phyloP scores from a whole-genome alignment of 2,888 invertebrate species.

The Microdon myrmicae region DNA sequence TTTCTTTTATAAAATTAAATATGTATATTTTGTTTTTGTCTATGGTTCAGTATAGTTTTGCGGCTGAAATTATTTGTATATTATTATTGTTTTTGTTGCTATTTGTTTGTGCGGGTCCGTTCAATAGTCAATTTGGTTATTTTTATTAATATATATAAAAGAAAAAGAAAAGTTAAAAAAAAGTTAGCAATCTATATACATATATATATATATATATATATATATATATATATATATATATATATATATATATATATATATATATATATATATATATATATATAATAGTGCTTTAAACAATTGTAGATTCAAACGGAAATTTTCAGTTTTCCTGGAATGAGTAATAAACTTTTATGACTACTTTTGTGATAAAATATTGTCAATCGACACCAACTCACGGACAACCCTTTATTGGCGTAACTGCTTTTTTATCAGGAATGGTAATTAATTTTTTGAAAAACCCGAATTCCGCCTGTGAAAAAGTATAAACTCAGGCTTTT shows the following conservation, averaged over 20 bases:
- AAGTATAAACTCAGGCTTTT: too few relatives aligned
- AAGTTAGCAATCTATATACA: neutral
- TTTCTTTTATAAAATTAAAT: conserved; percentile 41
- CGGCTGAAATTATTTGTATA: conserved; percentile 14
- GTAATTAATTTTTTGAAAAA: too few relatives aligned
- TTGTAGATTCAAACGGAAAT: neutral
- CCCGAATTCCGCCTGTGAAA: too few relatives aligned
- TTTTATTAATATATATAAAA: neutral
- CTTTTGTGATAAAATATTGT: too few relatives aligned
- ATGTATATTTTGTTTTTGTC: conserved; percentile 23
- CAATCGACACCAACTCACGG: too few relatives aligned
- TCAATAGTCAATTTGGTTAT: neutral
- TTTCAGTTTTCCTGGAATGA: neutral
- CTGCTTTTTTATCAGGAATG: too few relatives aligned
- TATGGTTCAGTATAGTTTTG: conserved; percentile 19
- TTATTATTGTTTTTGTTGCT: conserved; percentile 22
- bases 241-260: too few relatives aligned
- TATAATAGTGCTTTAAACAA: conserved; percentile 2
- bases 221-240: too few relatives aligned
- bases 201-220: neutral
- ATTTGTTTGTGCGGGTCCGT: conserved; percentile 39
- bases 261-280: too few relatives aligned
- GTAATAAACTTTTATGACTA: too few relatives aligned
- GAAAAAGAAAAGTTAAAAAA: neutral
- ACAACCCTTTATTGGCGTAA: too few relatives aligned